Evolutionary conservation across 1,140 invertebrate species (phyloP).

Genomic region (Metaphire vulgaris): DNA sequence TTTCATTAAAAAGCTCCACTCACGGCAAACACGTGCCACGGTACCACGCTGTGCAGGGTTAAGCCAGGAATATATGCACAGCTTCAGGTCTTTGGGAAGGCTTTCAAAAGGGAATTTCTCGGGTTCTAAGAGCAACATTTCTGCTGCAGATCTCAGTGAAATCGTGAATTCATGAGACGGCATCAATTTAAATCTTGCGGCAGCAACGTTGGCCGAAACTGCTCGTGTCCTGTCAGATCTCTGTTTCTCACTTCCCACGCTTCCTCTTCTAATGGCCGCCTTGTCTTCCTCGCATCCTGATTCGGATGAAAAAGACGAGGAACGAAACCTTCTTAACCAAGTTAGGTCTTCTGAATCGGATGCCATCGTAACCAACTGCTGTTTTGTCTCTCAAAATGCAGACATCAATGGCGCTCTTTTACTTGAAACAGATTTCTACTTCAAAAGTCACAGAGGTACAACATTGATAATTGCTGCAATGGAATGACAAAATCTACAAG

Average conservation of each 20-base stretch:
- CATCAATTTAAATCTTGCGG: background rate
- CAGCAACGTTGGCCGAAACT: background rate
- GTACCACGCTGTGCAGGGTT: constrained; percentile 39
- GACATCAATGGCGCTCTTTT: too few relatives aligned
- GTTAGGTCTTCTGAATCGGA: background rate
- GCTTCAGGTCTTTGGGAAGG: constrained; percentile 42
- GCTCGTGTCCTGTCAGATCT: background rate
- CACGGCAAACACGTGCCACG: constrained; percentile 36
- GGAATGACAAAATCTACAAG: too few relatives aligned
- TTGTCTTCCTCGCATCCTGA: background rate
- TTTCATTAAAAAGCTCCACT: constrained; percentile 37
- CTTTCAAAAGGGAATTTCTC: constrained; percentile 39
- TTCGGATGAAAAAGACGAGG: constrained; percentile 18
- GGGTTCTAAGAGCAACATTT: background rate
- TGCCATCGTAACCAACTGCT: too few relatives aligned
- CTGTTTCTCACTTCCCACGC: background rate
- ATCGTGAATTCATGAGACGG: constrained; percentile 2
- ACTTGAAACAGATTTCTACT: too few relatives aligned
- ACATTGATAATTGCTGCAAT: too few relatives aligned
- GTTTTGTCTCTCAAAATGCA: too few relatives aligned
- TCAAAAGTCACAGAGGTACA: too few relatives aligned
- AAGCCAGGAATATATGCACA: constrained; percentile 44
- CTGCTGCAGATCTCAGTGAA: background rate
- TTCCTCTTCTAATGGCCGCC: background rate
- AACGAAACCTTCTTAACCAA: constrained; percentile 12